Evolutionary conservation across 1,140 invertebrate genomes (phyloP), one percentile per base, ranked within the genome.

Genomic region (Drosophila micromelanica): DNA sequence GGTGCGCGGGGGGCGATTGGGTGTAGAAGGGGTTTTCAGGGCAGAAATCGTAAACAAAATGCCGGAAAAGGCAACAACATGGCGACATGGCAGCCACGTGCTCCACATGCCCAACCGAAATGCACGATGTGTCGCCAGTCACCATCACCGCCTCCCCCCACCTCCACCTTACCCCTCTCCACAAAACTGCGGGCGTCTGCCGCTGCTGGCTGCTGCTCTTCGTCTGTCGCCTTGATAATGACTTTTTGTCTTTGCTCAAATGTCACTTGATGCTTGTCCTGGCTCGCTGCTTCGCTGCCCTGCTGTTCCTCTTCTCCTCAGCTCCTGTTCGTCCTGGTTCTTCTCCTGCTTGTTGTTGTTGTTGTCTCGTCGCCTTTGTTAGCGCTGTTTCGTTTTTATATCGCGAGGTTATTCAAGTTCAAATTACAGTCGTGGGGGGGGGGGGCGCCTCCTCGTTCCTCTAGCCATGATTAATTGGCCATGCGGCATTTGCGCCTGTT

Each of bases 221-320:
- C 38, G 40, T 60, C 43, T 49, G 82, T 86, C 84, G 82, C 84
- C 82, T 76, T 84, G 82, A 89, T 87, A 87, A 87, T 87, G 82
- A 87, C 82, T 87, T 87, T 87, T 87, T 87, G 82, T 87, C 82
- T 87, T 78, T 75, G 74, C 82, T 81, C 82, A 80, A 86, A 86
- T 82, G 82, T 86, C 81, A 86, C 82, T 86, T 86, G 81, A 86
- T 86, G 80, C 77, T 73, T 73, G 67, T 62, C 59, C 30, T 51
- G 49, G 30, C 49, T 20, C 27, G 30, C 49, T 17, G 11, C n/a
- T n/a, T n/a, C 27, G 8, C 37, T 45, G 27, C 27, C 27, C 56
- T 23, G 15, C 11, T 20, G 23, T 27, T 11, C 27, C 12, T n/a
- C 35, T 20, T 49, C 12, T 42, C n/a, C 42, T 15, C 35, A 17